Conservation (phyloP, 2,113 vertebrate genomes). For the Plecturocebus donacophilus region DNA sequence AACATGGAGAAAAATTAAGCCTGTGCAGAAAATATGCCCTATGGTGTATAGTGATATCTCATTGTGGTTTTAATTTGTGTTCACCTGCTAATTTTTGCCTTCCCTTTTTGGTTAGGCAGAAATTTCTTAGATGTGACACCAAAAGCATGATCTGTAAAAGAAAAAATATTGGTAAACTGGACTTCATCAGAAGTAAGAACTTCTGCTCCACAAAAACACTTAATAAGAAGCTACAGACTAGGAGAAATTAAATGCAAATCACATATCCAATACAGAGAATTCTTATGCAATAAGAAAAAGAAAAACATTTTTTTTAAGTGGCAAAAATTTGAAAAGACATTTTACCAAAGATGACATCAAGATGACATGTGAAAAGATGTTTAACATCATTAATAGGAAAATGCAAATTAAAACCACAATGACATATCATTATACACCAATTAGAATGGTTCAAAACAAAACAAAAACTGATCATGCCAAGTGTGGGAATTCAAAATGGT, state of each 20-base stretch:
- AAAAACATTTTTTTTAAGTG: background rate
- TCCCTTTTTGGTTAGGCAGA: background rate
- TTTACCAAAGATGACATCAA: background rate
- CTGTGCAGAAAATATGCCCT: background rate
- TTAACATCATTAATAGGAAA: background rate
- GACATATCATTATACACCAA: background rate
- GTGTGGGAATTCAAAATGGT: background rate
- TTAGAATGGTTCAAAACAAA: background rate
- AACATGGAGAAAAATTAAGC: background rate
- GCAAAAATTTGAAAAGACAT: background rate
- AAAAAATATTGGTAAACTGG: background rate
- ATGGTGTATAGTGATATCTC: background rate
- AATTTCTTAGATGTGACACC: background rate
- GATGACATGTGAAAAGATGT: background rate
- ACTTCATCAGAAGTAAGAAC: background rate
- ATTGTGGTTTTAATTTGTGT: background rate
- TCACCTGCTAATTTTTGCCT: background rate
- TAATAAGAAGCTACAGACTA: background rate
- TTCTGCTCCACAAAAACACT: background rate
- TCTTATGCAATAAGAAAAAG: background rate
- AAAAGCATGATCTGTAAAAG: background rate
- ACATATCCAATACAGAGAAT: background rate
- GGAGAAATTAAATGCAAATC: background rate
- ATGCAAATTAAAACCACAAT: background rate
- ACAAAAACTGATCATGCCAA: background rate